Percentiles rank a stretch among this genome's conserved stretches.
Conservation (phyloP, 2,888 invertebrate species). For the Gandaritis pyraliata region DNA sequence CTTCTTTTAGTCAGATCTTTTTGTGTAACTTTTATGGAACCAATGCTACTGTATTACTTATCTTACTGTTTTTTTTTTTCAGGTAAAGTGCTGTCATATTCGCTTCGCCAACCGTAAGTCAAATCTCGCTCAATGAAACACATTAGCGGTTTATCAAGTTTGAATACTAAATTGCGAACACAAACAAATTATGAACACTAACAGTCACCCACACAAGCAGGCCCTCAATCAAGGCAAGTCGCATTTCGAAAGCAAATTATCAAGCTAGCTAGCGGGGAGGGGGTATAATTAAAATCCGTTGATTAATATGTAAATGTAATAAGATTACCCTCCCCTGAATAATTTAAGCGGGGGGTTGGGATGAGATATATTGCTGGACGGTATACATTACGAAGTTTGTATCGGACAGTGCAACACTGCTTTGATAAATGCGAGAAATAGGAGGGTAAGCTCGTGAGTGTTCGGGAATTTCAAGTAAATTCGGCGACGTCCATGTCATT, state of each 20-base stretch:
- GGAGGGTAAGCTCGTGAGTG: conserved; percentile 25
- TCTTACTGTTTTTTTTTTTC: conserved; percentile 48
- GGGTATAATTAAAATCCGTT: conserved; percentile 98
- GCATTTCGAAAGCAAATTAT: conserved; percentile 83
- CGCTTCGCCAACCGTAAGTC: conserved; percentile 48
- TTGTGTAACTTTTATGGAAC: not conserved
- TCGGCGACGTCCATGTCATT: conserved; percentile 24
- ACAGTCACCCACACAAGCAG: conserved; percentile 65
- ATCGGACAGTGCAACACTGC: conserved; percentile 63
- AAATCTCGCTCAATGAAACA: conserved; percentile 29
- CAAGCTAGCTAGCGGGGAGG: conserved; percentile 77
- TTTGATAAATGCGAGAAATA: conserved; percentile 65
- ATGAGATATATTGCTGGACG: conserved; percentile 81
- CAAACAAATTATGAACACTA: conserved; percentile 72
- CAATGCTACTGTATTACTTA: conserved; percentile 9
- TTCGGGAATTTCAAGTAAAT: conserved; percentile 27
- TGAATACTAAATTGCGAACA: conserved; percentile 53
- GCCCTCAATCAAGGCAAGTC: conserved; percentile 78
- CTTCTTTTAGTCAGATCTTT: not conserved
- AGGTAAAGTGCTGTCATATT: conserved; percentile 59
- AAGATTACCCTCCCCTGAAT: conserved; percentile 98
- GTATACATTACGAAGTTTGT: conserved; percentile 72
- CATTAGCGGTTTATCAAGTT: conserved; percentile 45
- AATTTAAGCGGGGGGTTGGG: conserved; percentile 84
- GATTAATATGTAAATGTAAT: conserved; percentile 99